These are phyloP conservation scores for Didymodactylos carnosus DNA, from an alignment of 2,888 invertebrate species.

Conservation along the genomic window DNA sequence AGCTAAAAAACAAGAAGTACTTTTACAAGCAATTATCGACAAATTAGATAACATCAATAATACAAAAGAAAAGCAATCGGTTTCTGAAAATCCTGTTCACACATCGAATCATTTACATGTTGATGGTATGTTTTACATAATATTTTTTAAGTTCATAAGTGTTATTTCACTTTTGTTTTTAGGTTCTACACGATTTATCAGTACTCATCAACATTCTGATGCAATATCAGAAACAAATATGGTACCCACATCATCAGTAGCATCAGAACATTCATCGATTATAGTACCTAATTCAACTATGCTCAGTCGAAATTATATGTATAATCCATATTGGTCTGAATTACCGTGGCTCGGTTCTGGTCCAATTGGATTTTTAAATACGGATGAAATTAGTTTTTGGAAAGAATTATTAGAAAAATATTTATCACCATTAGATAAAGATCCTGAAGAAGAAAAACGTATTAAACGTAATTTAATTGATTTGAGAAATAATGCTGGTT, in stretches of 20 bases:
- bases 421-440: slow-evolving; percentile 72
- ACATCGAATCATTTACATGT: neutral
- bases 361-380: slow-evolving; percentile 2
- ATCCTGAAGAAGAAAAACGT: slow-evolving; percentile 44
- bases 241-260: neutral
- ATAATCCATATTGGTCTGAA: slow-evolving; percentile 77
- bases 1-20: slow-evolving; percentile 1
- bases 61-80: neutral
- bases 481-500: slow-evolving; percentile 58
- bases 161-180: neutral
- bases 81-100: neutral
- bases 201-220: neutral
- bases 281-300: slow-evolving; percentile 27
- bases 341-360: slow-evolving; percentile 56
- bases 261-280: neutral
- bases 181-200: neutral
- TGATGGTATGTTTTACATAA: neutral
- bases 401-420: slow-evolving; percentile 72
- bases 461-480: slow-evolving; percentile 48
- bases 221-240: neutral
- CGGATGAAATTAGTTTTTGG: slow-evolving; percentile 73
- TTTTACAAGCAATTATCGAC: neutral
- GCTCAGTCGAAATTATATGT: slow-evolving; percentile 64
- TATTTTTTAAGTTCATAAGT: neutral
- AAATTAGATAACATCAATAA: slow-evolving; percentile 2